Evolutionary conservation across 2,888 invertebrate species (phyloP), one percentile per base, ranked within the genome.

Genomic region (Dasypogon diadema): DNA sequence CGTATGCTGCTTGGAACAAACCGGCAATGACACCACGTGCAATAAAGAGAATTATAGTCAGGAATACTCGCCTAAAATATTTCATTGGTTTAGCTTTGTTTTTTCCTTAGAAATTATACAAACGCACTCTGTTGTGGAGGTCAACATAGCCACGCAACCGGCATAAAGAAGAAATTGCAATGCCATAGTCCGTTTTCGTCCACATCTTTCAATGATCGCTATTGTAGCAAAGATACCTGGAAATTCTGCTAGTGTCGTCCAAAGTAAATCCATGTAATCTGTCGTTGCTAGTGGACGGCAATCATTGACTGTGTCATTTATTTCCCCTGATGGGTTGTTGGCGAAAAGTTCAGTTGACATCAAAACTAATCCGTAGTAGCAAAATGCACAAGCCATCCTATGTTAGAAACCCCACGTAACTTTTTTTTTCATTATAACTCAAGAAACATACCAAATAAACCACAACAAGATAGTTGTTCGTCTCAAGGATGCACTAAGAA

Each of bases 201-300:
- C 98, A 82, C 94, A 92, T 84, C 91, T 91, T 85, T 98, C 97
- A 78, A 98, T 96, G 2, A 96, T 90, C 79, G 93, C 92, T 81
- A 96, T 94, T 0, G 96, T 97, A 1, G 94, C 92, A 82, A 97
- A 93, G 78, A 96, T 93, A 30, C 95, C 93, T 42, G 97, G 98
- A 86, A 98, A 97, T 87, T 98, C 97, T 0, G 97, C 96, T 60
- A 97, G 86, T 0, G 97, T 97, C 1, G 97, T 97, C 95, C 96
- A 97, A 26, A 97, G 87, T 21, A 98, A 87, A 86, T 97, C 96
- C 88, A 95, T 93, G 83, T 97, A 98, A 86, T 98, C 97, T 0
- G 92, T 91, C 14, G 94, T 93, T 81, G 92, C 92, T 24, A 96
- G 87, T 75, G 92, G 90, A 68, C 89, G 88, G 81, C 92, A 94